A percentile compares a stretch with the other conserved stretches of the same genome.
phyloP scores from a whole-genome alignment of 2,888 invertebrate genomes.

The Dyspetes luteomarginatus region DNA sequence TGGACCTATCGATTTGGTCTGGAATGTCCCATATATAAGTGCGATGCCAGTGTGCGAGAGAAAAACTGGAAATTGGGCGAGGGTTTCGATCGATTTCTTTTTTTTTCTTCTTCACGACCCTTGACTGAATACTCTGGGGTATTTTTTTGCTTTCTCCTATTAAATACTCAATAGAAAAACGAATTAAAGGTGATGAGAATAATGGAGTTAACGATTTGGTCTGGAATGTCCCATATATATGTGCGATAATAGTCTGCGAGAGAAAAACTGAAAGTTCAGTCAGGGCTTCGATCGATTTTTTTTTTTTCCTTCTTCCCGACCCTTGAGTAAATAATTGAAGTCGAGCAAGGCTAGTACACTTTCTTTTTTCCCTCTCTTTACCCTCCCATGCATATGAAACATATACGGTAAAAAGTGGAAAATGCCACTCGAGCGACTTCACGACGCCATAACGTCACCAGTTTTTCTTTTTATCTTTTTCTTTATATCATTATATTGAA shows the following conservation, averaged over 20 bases:
- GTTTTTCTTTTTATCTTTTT: background rate
- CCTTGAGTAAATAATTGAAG: constrained; percentile 60
- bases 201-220: too few relatives aligned
- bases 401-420: constrained; percentile 18
- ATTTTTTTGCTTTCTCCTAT: too few relatives aligned
- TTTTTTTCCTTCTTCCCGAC: constrained; percentile 2
- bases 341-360: constrained; percentile 60
- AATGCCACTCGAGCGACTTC: constrained; percentile 53
- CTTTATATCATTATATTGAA: background rate
- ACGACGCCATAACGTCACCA: constrained; percentile 14
- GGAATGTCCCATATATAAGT: too few relatives aligned
- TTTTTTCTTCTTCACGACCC: constrained; percentile 12
- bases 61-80: constrained; percentile 40
- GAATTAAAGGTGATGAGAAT: too few relatives aligned
- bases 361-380: background rate
- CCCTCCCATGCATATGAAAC: background rate
- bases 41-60: too few relatives aligned
- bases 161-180: too few relatives aligned
- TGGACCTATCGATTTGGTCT: too few relatives aligned
- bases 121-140: constrained; percentile 61
- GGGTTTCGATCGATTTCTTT: constrained; percentile 63
- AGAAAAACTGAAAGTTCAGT: constrained; percentile 38
- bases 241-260: too few relatives aligned
- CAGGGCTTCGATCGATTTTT: constrained; percentile 64
- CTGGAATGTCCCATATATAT: too few relatives aligned